Evolutionary conservation across 2,797 vertebrate species (phyloP).

Genomic region (Steatocranus sp.): DNA sequence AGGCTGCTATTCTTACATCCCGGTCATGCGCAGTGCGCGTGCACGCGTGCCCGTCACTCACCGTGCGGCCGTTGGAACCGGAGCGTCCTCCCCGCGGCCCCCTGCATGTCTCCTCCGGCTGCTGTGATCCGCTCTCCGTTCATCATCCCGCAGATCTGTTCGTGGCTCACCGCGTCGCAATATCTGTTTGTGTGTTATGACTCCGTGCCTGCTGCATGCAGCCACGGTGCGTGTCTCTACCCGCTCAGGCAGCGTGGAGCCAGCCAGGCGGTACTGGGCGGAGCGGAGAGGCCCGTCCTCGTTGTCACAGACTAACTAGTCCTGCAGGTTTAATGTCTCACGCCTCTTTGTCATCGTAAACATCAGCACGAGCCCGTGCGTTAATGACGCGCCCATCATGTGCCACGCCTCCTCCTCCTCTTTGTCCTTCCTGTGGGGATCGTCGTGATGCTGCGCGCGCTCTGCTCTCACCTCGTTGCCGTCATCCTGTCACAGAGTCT

Average conservation of each 20-base stretch:
- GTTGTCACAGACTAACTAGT: background rate
- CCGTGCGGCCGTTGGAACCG: slow-evolving; percentile 62
- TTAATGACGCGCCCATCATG: background rate
- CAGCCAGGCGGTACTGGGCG: background rate
- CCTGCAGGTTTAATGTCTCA: background rate
- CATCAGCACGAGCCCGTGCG: background rate
- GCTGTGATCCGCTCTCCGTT: slow-evolving; percentile 21
- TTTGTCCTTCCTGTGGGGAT: background rate
- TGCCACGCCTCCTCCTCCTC: background rate
- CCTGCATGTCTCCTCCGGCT: background rate
- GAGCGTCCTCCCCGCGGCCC: slow-evolving; percentile 9
- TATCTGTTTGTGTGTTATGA: background rate
- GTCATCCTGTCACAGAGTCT: background rate
- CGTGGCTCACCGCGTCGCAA: background rate
- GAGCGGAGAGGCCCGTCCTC: background rate
- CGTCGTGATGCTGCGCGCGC: background rate
- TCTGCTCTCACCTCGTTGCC: background rate
- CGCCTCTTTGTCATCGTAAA: background rate
- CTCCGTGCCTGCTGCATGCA: background rate
- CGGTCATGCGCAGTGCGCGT: background rate
- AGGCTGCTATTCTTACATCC: background rate
- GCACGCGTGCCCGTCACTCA: slow-evolving; percentile 32
- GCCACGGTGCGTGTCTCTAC: background rate
- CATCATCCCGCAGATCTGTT: slow-evolving; percentile 29
- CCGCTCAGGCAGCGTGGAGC: background rate